Percentiles rank a stretch among this genome's conserved stretches.
Evolutionary conservation across 2,888 invertebrate species (phyloP).

Genomic region (Conomelus anceps): DNA sequence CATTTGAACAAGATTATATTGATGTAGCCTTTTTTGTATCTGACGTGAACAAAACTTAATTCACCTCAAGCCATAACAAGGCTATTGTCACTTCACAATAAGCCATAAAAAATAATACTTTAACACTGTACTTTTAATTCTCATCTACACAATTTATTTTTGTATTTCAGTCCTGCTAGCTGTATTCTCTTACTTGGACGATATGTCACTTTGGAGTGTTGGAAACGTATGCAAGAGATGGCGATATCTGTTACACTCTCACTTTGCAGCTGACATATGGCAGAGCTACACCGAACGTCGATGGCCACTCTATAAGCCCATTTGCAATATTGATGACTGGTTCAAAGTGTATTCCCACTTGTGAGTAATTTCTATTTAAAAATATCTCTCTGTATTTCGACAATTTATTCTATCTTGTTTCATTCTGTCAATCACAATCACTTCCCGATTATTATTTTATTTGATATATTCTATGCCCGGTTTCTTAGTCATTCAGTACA

Average conservation of each 20-base stretch:
- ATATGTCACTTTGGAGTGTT: constrained; percentile 83
- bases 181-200: constrained; percentile 85
- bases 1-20: too few relatives aligned
- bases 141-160: neutral
- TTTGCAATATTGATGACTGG: constrained; percentile 67
- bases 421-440: too few relatives aligned
- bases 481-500: too few relatives aligned
- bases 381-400: too few relatives aligned
- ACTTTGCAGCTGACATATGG: constrained; percentile 75
- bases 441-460: too few relatives aligned
- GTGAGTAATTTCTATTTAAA: too few relatives aligned
- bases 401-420: too few relatives aligned
- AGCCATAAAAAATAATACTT: constrained; percentile 1
- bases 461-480: too few relatives aligned
- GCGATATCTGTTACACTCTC: constrained; percentile 70
- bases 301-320: constrained; percentile 82
- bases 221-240: constrained; percentile 81
- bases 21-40: too few relatives aligned
- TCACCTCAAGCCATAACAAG: too few relatives aligned
- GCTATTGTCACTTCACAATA: constrained; percentile 12
- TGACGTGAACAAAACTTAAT: too few relatives aligned
- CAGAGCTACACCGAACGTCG: constrained; percentile 63
- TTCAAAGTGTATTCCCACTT: constrained; percentile 60
- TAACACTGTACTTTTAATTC: too few relatives aligned
- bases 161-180: constrained; percentile 62